phyloP scores from a whole-genome alignment of 2,113 vertebrate species.

The Campylomormyrus numenius region DNA sequence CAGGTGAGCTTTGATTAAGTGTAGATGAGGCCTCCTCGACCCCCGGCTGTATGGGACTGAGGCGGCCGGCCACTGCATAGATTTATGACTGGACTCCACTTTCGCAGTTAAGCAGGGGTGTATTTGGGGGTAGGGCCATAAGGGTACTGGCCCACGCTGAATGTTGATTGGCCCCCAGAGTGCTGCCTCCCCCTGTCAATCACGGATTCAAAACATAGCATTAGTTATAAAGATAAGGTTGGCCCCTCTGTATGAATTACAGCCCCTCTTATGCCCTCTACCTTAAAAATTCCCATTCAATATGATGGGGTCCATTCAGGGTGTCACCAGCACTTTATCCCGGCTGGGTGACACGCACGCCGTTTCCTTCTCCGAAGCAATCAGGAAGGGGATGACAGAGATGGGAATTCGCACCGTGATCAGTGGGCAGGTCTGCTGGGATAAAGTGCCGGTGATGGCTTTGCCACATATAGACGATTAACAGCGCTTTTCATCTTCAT shows the following conservation, averaged over 20 bases:
- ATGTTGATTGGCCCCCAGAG: neutral
- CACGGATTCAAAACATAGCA: neutral
- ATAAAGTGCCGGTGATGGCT: neutral
- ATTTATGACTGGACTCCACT: neutral
- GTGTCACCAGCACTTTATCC: neutral
- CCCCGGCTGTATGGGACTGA: neutral
- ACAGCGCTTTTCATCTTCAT: neutral
- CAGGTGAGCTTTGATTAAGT: constrained; percentile 2
- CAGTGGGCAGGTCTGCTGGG: neutral
- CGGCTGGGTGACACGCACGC: too few relatives aligned
- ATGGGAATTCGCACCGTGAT: too few relatives aligned
- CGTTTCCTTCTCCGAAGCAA: too few relatives aligned
- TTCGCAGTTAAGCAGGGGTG: neutral
- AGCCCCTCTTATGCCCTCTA: neutral
- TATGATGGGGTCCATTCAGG: neutral
- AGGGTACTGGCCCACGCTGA: neutral
- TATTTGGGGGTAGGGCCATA: neutral
- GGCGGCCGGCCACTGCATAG: neutral
- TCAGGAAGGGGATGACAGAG: too few relatives aligned
- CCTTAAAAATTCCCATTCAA: neutral
- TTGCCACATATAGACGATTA: neutral
- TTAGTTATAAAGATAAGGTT: neutral
- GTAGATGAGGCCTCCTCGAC: neutral
- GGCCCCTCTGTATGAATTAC: neutral
- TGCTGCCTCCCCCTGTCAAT: neutral